These are phyloP conservation scores for Poecile atricapillus DNA, from an alignment of 2,113 vertebrate species.

Conservation along the genomic window DNA sequence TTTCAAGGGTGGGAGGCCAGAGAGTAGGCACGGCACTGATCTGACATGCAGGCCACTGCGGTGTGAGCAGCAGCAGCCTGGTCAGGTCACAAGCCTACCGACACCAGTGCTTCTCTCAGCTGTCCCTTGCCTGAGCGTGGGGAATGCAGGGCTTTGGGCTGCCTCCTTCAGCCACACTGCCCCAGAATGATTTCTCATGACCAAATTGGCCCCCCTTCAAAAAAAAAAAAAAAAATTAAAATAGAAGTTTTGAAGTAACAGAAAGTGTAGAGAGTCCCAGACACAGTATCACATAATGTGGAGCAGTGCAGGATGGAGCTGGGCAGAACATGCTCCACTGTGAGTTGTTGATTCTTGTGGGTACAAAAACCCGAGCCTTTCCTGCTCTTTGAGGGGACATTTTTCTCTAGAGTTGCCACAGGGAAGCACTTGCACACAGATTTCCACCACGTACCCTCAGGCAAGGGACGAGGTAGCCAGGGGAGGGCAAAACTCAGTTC, in stretches of 20 bases:
- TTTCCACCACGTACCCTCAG: not conserved
- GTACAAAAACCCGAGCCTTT: not conserved
- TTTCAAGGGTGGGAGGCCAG: not conserved
- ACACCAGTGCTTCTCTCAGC: not conserved
- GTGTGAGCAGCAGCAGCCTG: not conserved
- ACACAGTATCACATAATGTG: not conserved
- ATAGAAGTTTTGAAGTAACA: not conserved
- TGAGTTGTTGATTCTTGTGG: not conserved
- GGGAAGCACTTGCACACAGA: not conserved
- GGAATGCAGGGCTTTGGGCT: not conserved
- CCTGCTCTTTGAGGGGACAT: not conserved
- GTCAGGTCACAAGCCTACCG: not conserved
- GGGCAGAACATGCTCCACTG: not conserved
- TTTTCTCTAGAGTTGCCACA: not conserved
- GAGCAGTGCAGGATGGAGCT: not conserved
- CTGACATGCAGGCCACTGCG: not conserved
- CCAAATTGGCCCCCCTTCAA: not conserved
- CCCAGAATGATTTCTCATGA: not conserved
- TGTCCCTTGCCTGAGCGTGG: not conserved
- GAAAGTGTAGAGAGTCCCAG: not conserved
- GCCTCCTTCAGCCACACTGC: not conserved
- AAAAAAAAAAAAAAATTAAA: not conserved
- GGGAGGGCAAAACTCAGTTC: conserved; percentile 12
- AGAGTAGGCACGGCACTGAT: not conserved
- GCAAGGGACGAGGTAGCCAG: conserved; percentile 42